A percentile compares a stretch with the other conserved stretches of the same genome.
Evolutionary conservation across 2,797 vertebrate genomes (phyloP).

Genomic region (Melanogrammus aeglefinus): DNA sequence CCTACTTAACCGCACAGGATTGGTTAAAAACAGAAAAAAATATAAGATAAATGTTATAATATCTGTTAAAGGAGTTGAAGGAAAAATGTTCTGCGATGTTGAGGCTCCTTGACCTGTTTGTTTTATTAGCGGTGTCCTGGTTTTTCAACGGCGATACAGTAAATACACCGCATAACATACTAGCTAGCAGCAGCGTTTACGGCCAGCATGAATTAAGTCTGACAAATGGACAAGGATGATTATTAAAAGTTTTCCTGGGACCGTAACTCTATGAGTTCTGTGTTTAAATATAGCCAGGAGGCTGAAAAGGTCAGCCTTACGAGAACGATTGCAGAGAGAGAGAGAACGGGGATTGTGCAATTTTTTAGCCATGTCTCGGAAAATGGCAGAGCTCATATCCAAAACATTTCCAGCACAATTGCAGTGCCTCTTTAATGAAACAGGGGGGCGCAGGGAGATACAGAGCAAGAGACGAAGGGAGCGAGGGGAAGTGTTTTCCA

Average conservation of each 20-base stretch:
- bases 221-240: conserved; percentile 63
- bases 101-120: conserved; percentile 35
- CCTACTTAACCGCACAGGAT: not conserved
- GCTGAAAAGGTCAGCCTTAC: conserved; percentile 67
- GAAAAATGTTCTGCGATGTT: conserved; percentile 30
- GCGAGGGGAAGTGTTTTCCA: not conserved
- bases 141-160: conserved; percentile 48
- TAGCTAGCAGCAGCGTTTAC: conserved; percentile 38
- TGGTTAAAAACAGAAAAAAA: not conserved
- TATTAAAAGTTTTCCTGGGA: conserved; percentile 63
- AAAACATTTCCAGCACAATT: conserved; percentile 54
- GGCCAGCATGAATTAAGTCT: conserved; percentile 60
- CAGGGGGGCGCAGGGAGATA: conserved; percentile 14
- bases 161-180: conserved; percentile 40
- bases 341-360: conserved; percentile 50
- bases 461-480: conserved; percentile 4
- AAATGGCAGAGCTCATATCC: conserved; percentile 50
- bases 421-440: conserved; percentile 42
- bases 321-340: conserved; percentile 47
- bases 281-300: conserved; percentile 71
- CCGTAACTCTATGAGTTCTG: conserved; percentile 59
- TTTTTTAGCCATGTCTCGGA: conserved; percentile 58
- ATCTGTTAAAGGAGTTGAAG: conserved; percentile 16
- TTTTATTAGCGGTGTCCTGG: conserved; percentile 49
- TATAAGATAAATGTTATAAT: not conserved